Evolutionary conservation across 2,888 invertebrate species (phyloP).

Genomic region (Colletes collaris): DNA sequence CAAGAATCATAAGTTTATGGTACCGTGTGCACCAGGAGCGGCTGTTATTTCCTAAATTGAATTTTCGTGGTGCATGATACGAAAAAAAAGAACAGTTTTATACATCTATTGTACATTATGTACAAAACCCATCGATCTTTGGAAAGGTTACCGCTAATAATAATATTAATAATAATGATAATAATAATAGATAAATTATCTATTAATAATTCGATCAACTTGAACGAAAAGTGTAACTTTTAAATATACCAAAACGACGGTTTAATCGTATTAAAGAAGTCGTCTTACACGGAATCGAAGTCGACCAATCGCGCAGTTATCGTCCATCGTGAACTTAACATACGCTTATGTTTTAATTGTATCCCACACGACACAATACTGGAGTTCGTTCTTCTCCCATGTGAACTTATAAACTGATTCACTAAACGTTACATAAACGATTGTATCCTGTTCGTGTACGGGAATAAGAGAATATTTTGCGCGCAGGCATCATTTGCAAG

Average conservation of each 20-base stretch:
- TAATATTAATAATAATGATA: slow-evolving; percentile 13
- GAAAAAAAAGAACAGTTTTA: slow-evolving; percentile 29
- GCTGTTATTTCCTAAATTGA: slow-evolving; percentile 38
- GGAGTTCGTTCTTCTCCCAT: slow-evolving; percentile 33
- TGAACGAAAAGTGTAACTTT: slow-evolving; percentile 19
- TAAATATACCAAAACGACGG: slow-evolving; percentile 30
- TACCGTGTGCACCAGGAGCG: slow-evolving; percentile 37
- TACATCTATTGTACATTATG: slow-evolving; percentile 55
- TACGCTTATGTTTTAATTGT: slow-evolving; percentile 42
- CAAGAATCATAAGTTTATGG: slow-evolving; percentile 21
- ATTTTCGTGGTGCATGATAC: slow-evolving; percentile 38
- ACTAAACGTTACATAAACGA: slow-evolving; percentile 28
- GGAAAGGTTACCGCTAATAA: slow-evolving; percentile 40
- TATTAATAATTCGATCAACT: slow-evolving; percentile 24
- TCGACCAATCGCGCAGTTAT: slow-evolving; percentile 28
- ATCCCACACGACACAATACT: slow-evolving; percentile 20
- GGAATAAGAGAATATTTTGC: slow-evolving; percentile 27
- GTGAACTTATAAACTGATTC: slow-evolving; percentile 16
- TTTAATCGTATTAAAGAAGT: slow-evolving; percentile 15
- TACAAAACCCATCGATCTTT: slow-evolving; percentile 52
- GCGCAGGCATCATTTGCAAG: slow-evolving; percentile 31
- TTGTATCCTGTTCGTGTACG: slow-evolving; percentile 26
- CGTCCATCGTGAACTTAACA: slow-evolving; percentile 13
- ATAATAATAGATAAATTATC: slow-evolving; percentile 25
- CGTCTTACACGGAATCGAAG: slow-evolving; percentile 28